Conservation (phyloP, 2,113 vertebrate genomes). For the Cyprichromis sp. region DNA sequence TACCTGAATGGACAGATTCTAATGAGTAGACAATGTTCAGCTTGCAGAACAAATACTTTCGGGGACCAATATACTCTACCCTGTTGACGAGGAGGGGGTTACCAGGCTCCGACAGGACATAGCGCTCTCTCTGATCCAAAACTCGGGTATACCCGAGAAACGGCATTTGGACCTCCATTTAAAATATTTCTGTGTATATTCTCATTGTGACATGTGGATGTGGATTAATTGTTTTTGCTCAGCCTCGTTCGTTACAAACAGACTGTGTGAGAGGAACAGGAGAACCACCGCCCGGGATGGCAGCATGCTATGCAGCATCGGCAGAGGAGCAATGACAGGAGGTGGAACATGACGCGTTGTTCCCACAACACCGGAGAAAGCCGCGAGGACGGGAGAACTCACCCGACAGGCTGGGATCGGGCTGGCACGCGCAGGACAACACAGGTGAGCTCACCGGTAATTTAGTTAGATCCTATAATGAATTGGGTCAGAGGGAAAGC, state of each 20-base stretch:
- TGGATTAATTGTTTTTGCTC: no score
- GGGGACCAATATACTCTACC: background rate
- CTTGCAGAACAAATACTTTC: background rate
- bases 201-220: background rate
- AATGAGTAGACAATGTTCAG: background rate
- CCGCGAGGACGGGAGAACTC: background rate
- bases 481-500: background rate
- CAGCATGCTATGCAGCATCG: background rate
- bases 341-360: background rate
- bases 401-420: background rate
- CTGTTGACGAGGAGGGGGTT: background rate
- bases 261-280: no score
- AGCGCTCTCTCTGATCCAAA: background rate
- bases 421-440: background rate
- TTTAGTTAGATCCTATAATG: background rate
- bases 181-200: background rate
- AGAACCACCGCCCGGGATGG: background rate
- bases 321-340: background rate
- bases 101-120: rapidly evolving
- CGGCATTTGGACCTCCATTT: rapidly evolving
- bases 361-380: background rate
- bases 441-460: background rate
- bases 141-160: background rate
- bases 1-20: rapidly evolving
- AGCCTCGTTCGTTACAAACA: no score